Base-by-base conservation (phyloP, 2,113 vertebrate species). In the Gavia stellata region DNA sequence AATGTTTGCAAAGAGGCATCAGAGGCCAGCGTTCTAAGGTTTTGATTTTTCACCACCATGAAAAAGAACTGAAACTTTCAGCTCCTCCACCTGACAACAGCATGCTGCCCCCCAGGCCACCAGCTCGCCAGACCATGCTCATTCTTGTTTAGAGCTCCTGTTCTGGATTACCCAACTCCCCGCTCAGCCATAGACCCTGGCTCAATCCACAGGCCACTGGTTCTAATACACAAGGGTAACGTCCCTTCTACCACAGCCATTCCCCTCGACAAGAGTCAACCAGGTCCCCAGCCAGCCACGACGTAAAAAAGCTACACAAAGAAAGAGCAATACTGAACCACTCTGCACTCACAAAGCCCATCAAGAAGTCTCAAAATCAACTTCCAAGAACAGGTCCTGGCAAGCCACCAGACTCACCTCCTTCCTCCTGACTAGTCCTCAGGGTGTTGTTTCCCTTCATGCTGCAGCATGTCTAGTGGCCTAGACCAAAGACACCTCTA, bases 91-190 rank as follows among this genome's bases (percentile, higher is more conserved):
- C 33, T 56, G 62, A 49, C 42, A 62, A 34, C 10, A 8, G 36
- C 42, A 31, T 3, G 11, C n/a, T 63, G 82, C 23, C 70, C 26
- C 49, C 14, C 8, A 40, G 58, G 63, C 36, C 49, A 52, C 49
- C 26, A 38, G 33, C 47, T 47, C 0, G 3, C 40, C 66, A 50
- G 44, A 45, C 44, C 13, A 16, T 1, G 0, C 16, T 29, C 4
- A 4, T 50, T 58, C n/a, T 50, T 62, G 47, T 20, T 56, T 25
- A 49, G 47, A 68, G 42, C 49, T 88, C 49, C 71, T 50, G 7
- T 25, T 63, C 38, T 33, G 21, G 38, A 42, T 66, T 59, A 42
- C 34, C 29, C 45, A 42, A 2, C n/a, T 29, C 18, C 52, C 9
- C 42, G 10, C 50, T 12, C 17, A 36, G 17, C 34, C 49, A 31